Base-by-base conservation (phyloP, 2,888 invertebrate species). In the Nomada ruficornis region DNA sequence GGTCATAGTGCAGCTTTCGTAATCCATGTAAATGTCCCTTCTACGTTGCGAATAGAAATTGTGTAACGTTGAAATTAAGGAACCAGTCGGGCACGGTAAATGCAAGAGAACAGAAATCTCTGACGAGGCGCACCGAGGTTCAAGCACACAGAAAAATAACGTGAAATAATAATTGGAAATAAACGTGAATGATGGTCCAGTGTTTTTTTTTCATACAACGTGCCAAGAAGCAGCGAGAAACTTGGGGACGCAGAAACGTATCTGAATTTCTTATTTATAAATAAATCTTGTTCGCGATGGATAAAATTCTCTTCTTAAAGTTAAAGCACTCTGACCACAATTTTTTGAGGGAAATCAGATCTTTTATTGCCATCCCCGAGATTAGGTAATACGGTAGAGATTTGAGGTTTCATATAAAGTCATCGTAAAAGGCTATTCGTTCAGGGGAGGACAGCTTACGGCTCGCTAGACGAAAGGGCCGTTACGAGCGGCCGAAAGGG, bases 121-220 rank as follows among this genome's bases (percentile, higher is more conserved):
- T 29, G 7, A 29, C 29, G 29, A 0, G 29, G 29, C 7, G 29
- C 29, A 7, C 7, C 73, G 67, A 64, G 71, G 82, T 74, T 72
- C 78, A 72, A 78, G 71, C 67, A 20, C 26, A 54, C 62, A 36
- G 44, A 57, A 68, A 69, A 71, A 75, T 74, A 75, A 83, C 78
- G 70, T 68, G 63, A 36, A 7, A 29, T 29, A 76, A 69, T 70
- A 76, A 76, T 64, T 63, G 15, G 20, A 18, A 42, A 67, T 15
- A 42, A 13, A 54, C 20, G 29, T 42, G 3, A 36, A 18, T 36
- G 9, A 9, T 18, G 36, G 23, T 18, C 15, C 13, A 4, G 11
- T 0, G 7, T 36, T 26, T 7, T 26, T 55, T 42, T 54, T 42
- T 18, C 42, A 1, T 1, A 42, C 67, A 36, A 9, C 20, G 15